Base-by-base conservation (phyloP, 1,140 invertebrate genomes). In the Hypothenemus hampei region DNA sequence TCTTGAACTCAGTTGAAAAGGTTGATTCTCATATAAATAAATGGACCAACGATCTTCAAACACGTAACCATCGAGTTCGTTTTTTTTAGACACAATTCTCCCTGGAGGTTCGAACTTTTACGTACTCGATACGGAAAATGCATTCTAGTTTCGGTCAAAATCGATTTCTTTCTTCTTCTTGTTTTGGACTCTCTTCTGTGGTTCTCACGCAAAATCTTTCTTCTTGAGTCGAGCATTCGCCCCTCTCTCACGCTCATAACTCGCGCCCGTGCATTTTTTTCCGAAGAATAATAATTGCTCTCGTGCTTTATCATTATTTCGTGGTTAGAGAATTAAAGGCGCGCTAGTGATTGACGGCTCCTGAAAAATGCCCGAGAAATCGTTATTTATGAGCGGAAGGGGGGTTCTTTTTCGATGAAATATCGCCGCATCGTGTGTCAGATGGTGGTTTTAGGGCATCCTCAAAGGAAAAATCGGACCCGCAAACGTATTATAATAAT, bases 271-370 rank as follows among this genome's bases (percentile, higher is more conserved):
- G 48, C 36, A 40, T 50, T 39, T 47, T 31, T n/a, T n/a, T n/a
- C n/a, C n/a, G n/a, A n/a, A n/a, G 21, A 50, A 24, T 5, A 40
- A 50, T 50, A 50, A 50, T 50, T 50, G 48, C 35, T 50, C 48
- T 40, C 48, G 48, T 50, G 48, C 48, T 50, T 50, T 50, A 50
- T 50, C 48, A 50, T 50, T 50, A 50, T 50, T 50, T 50, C 37
- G 48, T 50, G 48, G 48, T 50, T 50, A 50, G 48, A 50, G 48
- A 50, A 40, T 22, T 13, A 39, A 21, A 13, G 19, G 5, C 20
- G 15, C 19, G 16, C 8, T 8, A 20, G 15, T 50, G 48, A 50
- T 50, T 50, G 48, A 50, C 48, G 35, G 48, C 48, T 50, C 37
- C 48, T 50, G 48, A 50, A 50, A 50, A 50, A 50, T 50, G 36